Conservation (phyloP, 2,113 vertebrate genomes). For the Hemicordylus capensis region DNA sequence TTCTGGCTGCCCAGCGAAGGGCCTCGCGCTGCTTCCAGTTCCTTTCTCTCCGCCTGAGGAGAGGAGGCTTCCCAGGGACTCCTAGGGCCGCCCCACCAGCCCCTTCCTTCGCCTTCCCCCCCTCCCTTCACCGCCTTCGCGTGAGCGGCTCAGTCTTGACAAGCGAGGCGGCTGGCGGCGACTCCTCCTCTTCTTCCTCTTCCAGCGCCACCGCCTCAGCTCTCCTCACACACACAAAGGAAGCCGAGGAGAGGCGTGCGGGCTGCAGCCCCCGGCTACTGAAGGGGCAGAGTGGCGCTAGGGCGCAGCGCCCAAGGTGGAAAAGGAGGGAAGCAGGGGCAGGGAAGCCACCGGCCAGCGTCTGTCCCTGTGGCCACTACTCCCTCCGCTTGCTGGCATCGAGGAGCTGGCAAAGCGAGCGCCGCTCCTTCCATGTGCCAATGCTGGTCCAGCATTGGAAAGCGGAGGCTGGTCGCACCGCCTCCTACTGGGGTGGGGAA, state of each 20-base stretch:
- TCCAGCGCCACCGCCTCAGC: slow-evolving; percentile 22
- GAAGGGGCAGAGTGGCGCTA: slow-evolving; percentile 50
- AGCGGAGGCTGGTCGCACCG: slow-evolving; percentile 15
- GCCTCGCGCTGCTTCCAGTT: slow-evolving; percentile 30
- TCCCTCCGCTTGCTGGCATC: neutral
- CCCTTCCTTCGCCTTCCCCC: slow-evolving; percentile 56
- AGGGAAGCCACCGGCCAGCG: neutral
- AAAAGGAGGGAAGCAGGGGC: neutral
- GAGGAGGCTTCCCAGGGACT: slow-evolving; percentile 27
- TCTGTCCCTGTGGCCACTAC: neutral
- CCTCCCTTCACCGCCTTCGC: slow-evolving; percentile 44
- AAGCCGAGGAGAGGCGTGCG: slow-evolving; percentile 52
- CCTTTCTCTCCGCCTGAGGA: slow-evolving; percentile 12
- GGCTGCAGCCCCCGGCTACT: slow-evolving; percentile 14
- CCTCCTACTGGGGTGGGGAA: neutral
- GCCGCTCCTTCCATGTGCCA: slow-evolving; percentile 20
- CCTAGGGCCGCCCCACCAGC: slow-evolving; percentile 41
- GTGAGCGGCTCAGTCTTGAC: slow-evolving; percentile 52
- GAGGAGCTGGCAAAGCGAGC: neutral
- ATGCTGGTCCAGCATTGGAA: neutral
- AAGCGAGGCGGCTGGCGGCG: slow-evolving; percentile 52
- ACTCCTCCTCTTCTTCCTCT: slow-evolving; percentile 38
- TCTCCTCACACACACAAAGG: slow-evolving; percentile 73
- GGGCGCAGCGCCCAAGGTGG: neutral
- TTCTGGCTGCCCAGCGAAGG: slow-evolving; percentile 3